A percentile compares a stretch with the other conserved stretches of the same genome.
Evolutionary conservation across 2,113 vertebrate genomes (phyloP).

Genomic region (Petrocephalus zakoni): DNA sequence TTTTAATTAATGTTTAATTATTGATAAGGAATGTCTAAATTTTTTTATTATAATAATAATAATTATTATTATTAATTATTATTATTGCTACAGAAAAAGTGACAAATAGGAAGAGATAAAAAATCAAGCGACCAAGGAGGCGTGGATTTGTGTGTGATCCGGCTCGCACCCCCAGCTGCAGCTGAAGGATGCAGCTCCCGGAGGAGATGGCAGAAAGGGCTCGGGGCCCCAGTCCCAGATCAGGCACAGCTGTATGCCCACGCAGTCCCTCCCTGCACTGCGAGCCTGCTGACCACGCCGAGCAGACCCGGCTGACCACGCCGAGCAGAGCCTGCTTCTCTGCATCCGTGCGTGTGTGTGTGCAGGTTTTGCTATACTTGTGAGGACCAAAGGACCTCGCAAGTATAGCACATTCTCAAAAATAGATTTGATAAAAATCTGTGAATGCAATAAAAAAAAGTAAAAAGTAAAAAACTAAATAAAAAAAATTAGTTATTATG

Average conservation of each 20-base stretch:
- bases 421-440: too few relatives aligned
- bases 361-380: too few relatives aligned
- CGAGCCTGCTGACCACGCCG: conserved; percentile 51
- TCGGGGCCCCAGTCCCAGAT: conserved; percentile 48
- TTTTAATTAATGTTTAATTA: background rate
- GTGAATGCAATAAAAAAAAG: too few relatives aligned
- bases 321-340: too few relatives aligned
- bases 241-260: conserved; percentile 54
- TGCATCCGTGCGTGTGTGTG: too few relatives aligned
- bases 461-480: too few relatives aligned
- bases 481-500: too few relatives aligned
- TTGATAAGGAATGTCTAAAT: background rate
- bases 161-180: background rate
- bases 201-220: conserved; percentile 37
- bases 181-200: background rate
- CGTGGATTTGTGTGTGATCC: too few relatives aligned
- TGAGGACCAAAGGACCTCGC: too few relatives aligned
- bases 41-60: background rate
- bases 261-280: conserved; percentile 45
- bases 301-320: conserved; percentile 39
- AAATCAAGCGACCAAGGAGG: too few relatives aligned
- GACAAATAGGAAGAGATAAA: background rate
- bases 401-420: too few relatives aligned
- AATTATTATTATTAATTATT: background rate
- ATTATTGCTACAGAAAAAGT: background rate